Evolutionary conservation across 2,888 invertebrate genomes (phyloP), one percentile per base, ranked within the genome.

Genomic region (Lasioglossum morio): DNA sequence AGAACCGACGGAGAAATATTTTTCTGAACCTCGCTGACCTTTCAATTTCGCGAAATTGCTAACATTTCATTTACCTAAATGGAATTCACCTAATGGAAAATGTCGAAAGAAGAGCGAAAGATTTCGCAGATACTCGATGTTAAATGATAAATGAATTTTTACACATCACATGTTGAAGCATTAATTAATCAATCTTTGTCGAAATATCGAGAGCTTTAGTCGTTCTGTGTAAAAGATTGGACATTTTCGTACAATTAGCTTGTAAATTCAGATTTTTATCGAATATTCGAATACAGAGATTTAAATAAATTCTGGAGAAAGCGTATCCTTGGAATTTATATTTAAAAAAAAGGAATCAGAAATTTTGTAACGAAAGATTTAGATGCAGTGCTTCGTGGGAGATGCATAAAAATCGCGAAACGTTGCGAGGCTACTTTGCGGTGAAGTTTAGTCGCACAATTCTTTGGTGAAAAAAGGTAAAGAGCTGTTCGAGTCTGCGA

Each of bases 401-500:
- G 63, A 46, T n/a, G n/a, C 46, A n/a, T 46, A 66, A 66, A 57
- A 46, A 46, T 66, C 8, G 14, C 30, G 30, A 14, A 34, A n/a
- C 70, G n/a, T 40, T 40, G 70, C 37, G 40, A 37, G 23, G 37
- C 1, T 69, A 37, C 4, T 70, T 70, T n/a, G 70, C n/a, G 37
- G 23, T 70, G 23, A 12, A 70, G 70, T 40, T 40, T 70, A 37
- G n/a, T 10, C n/a, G 19, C 43, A 57, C 60, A 82, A 66, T 72
- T 57, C 19, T 69, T 43, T 12, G 16, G n/a, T 74, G 37, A 63
- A 79, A 77, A n/a, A 79, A 84, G 70, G 46, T 77, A 69, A 77
- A 77, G 85, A 78, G 77, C 19, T 53, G 76, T 66, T 79, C 66
- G 77, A 78, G 79, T 82, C 60, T 53, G 75, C 75, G 76, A 82